Evolutionary conservation across 2,113 vertebrate genomes (phyloP), one percentile per base, ranked within the genome.

Genomic region (Meleagris gallopavo): DNA sequence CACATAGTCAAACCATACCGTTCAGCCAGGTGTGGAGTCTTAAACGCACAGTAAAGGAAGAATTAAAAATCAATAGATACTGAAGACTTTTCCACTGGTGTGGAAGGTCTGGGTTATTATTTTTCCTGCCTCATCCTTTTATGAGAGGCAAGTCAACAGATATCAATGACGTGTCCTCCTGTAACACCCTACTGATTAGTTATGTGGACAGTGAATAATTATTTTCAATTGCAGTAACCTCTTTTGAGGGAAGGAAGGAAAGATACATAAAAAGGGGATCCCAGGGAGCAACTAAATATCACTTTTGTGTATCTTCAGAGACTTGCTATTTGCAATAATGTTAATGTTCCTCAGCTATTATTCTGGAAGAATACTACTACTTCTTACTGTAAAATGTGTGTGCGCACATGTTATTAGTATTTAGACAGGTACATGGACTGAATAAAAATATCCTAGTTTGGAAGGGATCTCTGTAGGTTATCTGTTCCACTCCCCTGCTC

Each of bases 191-290:
- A 17, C 29, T 38, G 9, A 84, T 75, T 21, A 84, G 15, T 13
- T 58, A 14, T 69, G 15, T 75, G 69, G 77, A 36, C 60, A 22
- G 85, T 40, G 87, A 87, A 84, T 54, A 0, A 79, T 45, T 61
- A 32, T 32, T 69, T 87, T 62, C 46, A 67, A 57, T 60, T 62
- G 34, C 50, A 69, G 17, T 81, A 67, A 45, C n/a, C 32, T n/a
- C 40, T 34, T 79, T 46, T 30, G 32, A 55, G 81, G 21, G 46
- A 48, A 12, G 75, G 57, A 85, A 82, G 32, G 41, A 57, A 72
- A 86, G 40, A 13, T 16, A 83, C 80, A 89, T 72, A 69, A 90
- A 92, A 92, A 61, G 72, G 19, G 21, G n/a, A 93, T 74, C 29
- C 11, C 43, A 38, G 43, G 41, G 43, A 87, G 72, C 18, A 70